Base-by-base conservation (phyloP, 2,797 vertebrate species). In the Cirrhinus molitorella region DNA sequence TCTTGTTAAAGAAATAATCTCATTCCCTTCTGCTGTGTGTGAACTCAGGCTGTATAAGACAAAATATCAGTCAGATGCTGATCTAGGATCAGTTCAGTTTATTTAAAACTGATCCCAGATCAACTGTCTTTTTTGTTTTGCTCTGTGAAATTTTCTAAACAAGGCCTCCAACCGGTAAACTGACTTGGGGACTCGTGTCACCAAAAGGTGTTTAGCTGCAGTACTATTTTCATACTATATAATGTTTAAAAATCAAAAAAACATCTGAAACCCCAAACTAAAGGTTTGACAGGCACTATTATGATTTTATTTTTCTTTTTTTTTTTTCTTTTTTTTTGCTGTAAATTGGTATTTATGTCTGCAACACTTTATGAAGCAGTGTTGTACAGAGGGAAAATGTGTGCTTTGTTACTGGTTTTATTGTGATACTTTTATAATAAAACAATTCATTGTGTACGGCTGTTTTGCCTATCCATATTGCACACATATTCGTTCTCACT, bases 361-460 rank as follows among this genome's bases (percentile, higher is more conserved):
- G 23, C 37, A n/a, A n/a, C n/a, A 34, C 80, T 55, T 81, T 80
- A 72, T 86, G n/a, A 77, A 81, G 53, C 80, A 57, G 88, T 88
- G 81, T 88, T 91, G 89, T 92, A 89, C 86, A 90, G 89, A 68
- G 85, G 85, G 73, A 83, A 70, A 65, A 68, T 45, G 37, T 49
- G 51, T 85, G 88, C 89, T 90, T 89, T 83, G 40, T 84, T 28
- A 81, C 84, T 79, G 86, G 75, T 88, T 86, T 72, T 81, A 81
- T 85, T 88, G 82, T 89, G 67, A 79, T 90, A 88, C 67, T 86
- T 90, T 91, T 91, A 85, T 89, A 88, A 93, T 92, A 91, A 94
- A 93, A 92, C 85, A 85, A 88, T 67, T 81, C n/a, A 45, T 85
- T 88, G 85, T 88, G 70, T 45, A 45, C 9, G 45, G 19, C 10